Conservation (phyloP, 2,113 vertebrate species). For the Syrmaticus mikado region DNA sequence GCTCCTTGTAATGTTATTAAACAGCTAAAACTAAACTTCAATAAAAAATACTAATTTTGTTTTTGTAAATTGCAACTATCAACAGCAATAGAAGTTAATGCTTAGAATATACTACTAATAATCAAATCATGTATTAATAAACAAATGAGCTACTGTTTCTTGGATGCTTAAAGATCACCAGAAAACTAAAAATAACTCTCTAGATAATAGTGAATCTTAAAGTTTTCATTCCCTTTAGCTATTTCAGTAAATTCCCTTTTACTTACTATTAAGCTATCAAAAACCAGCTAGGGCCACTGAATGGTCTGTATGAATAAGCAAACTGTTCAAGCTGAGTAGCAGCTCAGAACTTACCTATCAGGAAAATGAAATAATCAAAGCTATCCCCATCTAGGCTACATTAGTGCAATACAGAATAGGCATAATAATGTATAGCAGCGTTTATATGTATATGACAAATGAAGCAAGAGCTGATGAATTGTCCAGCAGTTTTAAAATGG, state of each 20-base stretch:
- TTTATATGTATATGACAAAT: slow-evolving; percentile 49
- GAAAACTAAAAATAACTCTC: neutral
- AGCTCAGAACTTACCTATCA: neutral
- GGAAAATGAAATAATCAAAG: slow-evolving; percentile 42
- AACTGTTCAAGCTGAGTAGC: neutral
- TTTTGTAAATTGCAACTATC: neutral
- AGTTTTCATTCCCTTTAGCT: neutral
- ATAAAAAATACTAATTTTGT: neutral
- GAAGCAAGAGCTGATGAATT: slow-evolving; percentile 57
- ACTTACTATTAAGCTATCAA: neutral
- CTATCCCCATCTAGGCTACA: neutral
- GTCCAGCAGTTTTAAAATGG: slow-evolving; percentile 8
- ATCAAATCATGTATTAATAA: neutral
- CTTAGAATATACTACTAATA: neutral
- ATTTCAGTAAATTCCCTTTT: neutral
- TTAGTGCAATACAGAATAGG: neutral
- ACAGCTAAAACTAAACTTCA: neutral
- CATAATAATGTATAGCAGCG: slow-evolving; percentile 26
- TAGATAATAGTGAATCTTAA: neutral
- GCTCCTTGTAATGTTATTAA: neutral
- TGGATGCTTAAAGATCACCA: neutral
- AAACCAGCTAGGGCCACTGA: neutral
- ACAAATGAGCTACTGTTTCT: neutral
- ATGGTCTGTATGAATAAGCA: neutral
- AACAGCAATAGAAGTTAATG: neutral